Evolutionary conservation across 2,113 vertebrate species (phyloP).

Genomic region (Lagopus leucura): DNA sequence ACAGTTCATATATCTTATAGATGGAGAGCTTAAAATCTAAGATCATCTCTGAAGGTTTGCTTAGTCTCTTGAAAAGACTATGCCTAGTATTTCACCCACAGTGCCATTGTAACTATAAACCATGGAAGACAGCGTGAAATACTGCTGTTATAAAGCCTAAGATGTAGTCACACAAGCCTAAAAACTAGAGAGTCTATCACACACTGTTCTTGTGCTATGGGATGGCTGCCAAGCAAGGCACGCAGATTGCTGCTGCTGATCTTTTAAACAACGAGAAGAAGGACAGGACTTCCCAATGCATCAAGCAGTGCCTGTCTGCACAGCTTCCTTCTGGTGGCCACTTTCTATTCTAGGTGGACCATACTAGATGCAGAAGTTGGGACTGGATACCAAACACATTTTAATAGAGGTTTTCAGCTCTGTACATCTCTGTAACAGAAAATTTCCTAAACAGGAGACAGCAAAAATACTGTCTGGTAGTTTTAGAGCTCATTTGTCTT

Average conservation of each 20-base stretch:
- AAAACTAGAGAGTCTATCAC: neutral
- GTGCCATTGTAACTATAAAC: neutral
- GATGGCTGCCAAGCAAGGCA: neutral
- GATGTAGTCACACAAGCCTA: neutral
- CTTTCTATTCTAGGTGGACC: neutral
- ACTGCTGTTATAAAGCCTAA: neutral
- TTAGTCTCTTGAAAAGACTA: neutral
- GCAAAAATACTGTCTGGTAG: neutral
- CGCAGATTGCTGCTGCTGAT: neutral
- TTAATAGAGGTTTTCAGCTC: neutral
- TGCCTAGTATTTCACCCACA: neutral
- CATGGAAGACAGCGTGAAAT: fast-evolving
- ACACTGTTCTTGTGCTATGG: constrained; percentile 37
- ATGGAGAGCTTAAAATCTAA: neutral
- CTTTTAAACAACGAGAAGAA: neutral
- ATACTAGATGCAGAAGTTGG: neutral
- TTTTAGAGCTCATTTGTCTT: neutral
- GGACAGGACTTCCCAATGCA: neutral
- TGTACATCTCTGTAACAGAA: neutral
- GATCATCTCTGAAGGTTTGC: neutral
- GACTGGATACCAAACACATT: neutral
- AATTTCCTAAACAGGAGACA: neutral
- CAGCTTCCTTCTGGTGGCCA: neutral
- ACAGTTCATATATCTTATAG: neutral
- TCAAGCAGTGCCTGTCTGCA: neutral